Percentiles rank a stretch among this genome's conserved stretches.
phyloP scores from a whole-genome alignment of 2,888 invertebrate species.

The Phytoseiulus persimilis region DNA sequence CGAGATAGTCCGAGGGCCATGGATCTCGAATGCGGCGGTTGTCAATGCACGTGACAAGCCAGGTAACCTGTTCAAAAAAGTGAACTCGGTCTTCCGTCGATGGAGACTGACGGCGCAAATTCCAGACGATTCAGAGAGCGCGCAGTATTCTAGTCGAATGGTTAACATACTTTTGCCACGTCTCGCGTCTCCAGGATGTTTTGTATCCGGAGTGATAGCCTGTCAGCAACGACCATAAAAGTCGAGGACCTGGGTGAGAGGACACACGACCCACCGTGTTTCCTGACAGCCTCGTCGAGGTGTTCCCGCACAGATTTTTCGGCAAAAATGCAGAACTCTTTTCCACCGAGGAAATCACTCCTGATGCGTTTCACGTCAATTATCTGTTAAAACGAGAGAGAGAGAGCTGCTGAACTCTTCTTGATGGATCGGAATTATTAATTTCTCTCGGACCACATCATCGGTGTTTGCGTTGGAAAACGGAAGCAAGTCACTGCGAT shows the following conservation, averaged over 20 bases:
- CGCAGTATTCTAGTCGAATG: no score
- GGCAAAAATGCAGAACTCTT: constrained; percentile 21
- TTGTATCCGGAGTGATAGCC: background rate
- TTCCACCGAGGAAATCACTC: constrained; percentile 1
- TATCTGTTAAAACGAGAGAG: background rate
- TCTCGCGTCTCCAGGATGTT: background rate
- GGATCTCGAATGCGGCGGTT: background rate
- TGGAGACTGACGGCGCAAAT: no score
- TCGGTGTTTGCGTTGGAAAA: no score
- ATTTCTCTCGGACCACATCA: no score
- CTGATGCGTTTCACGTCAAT: background rate
- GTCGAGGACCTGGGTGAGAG: background rate
- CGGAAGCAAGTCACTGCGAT: no score
- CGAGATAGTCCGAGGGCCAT: constrained; percentile 15
- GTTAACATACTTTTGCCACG: background rate
- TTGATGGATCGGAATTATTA: no score
- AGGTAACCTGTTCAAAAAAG: background rate
- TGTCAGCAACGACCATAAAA: constrained; percentile 5
- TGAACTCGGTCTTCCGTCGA: no score
- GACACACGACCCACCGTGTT: background rate
- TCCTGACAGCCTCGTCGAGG: background rate
- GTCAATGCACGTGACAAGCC: constrained; percentile 15
- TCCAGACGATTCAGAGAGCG: no score
- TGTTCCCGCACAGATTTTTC: background rate
- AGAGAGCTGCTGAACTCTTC: background rate